These are phyloP conservation scores for Drosophila auraria DNA, from an alignment of 1,140 invertebrate species.

Conservation along the genomic window DNA sequence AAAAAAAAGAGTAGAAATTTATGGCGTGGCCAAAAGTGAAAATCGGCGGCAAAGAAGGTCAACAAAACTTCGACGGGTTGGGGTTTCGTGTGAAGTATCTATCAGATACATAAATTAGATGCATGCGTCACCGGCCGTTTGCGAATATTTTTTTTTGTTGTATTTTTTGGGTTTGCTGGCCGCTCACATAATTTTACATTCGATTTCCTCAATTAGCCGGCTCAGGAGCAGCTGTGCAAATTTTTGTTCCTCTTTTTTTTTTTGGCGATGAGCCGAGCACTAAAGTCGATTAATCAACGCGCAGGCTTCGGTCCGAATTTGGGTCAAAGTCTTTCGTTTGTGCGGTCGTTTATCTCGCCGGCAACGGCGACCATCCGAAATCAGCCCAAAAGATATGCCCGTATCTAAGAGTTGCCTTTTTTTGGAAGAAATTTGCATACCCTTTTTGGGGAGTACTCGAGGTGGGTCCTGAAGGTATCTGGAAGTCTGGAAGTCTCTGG, in stretches of 20 bases:
- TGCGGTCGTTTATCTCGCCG: slow-evolving; percentile 51
- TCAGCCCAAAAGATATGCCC: slow-evolving; percentile 33
- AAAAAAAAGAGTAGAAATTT: slow-evolving; percentile 33
- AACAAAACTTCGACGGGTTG: slow-evolving; percentile 14
- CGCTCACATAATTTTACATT: slow-evolving; percentile 76
- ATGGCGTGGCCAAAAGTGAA: slow-evolving; percentile 58
- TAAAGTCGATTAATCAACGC: slow-evolving; percentile 72
- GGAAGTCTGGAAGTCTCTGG: too few relatives aligned
- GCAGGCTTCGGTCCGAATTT: slow-evolving; percentile 53
- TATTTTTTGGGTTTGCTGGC: slow-evolving; percentile 11
- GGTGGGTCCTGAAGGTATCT: neutral
- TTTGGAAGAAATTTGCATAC: neutral
- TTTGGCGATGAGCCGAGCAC: slow-evolving; percentile 55
- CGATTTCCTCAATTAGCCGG: slow-evolving; percentile 77
- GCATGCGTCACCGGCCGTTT: slow-evolving; percentile 54
- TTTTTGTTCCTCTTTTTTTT: slow-evolving; percentile 9
- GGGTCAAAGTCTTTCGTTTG: slow-evolving; percentile 64
- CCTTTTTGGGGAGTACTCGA: neutral
- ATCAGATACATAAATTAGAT: slow-evolving; percentile 63
- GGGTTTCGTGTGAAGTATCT: slow-evolving; percentile 50
- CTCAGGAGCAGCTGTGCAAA: slow-evolving; percentile 51
- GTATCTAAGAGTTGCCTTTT: slow-evolving; percentile 15
- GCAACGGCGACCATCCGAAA: slow-evolving; percentile 33
- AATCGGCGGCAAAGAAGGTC: slow-evolving; percentile 37
- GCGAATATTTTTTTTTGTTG: slow-evolving; percentile 29